Evolutionary conservation across 2,888 invertebrate genomes (phyloP), one percentile per base, ranked within the genome.

Genomic region (Hyles lineata): DNA sequence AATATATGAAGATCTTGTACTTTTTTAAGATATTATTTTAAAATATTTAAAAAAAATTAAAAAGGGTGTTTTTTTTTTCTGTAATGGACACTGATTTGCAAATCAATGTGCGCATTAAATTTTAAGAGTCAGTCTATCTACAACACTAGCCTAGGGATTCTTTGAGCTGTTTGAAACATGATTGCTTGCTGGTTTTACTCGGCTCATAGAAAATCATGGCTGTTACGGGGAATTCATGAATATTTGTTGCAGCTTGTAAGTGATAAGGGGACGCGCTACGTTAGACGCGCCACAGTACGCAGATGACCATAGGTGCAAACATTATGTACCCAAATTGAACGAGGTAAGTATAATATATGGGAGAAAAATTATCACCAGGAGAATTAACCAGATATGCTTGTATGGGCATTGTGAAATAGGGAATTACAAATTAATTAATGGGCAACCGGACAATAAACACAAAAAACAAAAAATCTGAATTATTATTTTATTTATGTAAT

Each of bases 241-340:
- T 94, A 94, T 94, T 94, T 94, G 93, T 94, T 94, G 87, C 94
- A 94, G 94, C 91, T 92, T 91, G 87, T 94, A 92, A 88, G 88
- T 88, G 89, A 89, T 90, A 90, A 89, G 92, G 90, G 87, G 92
- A 88, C 82, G 87, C 87, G 86, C 86, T 83, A 83, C 89, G 87
- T 86, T 90, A 89, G 83, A 83, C 82, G 83, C 85, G 81, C 78
- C 82, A 81, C 83, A 84, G 83, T 88, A 87, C 86, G 80, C 78
- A 87, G 86, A 83, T 85, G 84, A 67, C 23, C 17, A 89, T 91
- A 90, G 87, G 88, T 85, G 91, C 88, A 84, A 84, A 80, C 83
- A 50, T 83, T 85, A 82, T 86, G 83, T 86, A 80, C 82, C 79
- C 74, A 77, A 77, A 74, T 43, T 74, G 78, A 70, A 69, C 75